Evolutionary conservation across 1,140 invertebrate species (phyloP).

Genomic region (Spodoptera litura): DNA sequence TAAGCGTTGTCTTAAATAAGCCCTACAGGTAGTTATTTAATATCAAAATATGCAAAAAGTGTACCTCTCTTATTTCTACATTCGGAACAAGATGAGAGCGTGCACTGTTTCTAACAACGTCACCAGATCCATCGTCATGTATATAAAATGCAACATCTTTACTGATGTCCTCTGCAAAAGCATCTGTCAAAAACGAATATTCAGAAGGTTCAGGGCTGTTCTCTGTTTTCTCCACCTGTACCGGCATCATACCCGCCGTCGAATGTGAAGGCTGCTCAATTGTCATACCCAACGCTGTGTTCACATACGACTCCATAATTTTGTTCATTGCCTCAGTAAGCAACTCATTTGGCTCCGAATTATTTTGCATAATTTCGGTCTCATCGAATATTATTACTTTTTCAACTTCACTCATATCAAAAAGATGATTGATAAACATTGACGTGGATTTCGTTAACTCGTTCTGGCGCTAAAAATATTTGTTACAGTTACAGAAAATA

Average conservation of each 20-base stretch:
- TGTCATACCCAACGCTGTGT: constrained; percentile 55
- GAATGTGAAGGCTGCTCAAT: constrained; percentile 50
- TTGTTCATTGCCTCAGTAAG: constrained; percentile 56
- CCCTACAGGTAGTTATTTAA: not conserved
- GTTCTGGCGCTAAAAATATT: constrained; percentile 50
- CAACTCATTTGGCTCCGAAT: constrained; percentile 51
- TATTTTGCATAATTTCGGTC: constrained; percentile 46
- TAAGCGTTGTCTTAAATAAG: too few relatives aligned
- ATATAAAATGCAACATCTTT: constrained; percentile 57
- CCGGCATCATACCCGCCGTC: not conserved
- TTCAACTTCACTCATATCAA: constrained; percentile 77
- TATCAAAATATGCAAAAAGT: not conserved
- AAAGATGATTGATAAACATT: constrained; percentile 71
- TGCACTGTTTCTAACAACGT: constrained; percentile 19
- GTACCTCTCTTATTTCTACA: constrained; percentile 44
- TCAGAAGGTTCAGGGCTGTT: constrained; percentile 56
- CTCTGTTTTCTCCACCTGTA: constrained; percentile 42
- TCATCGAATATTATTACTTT: constrained; percentile 52
- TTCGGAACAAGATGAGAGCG: constrained; percentile 8
- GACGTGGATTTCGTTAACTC: constrained; percentile 68
- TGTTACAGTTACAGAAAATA: not conserved
- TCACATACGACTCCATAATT: constrained; percentile 65
- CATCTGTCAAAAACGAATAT: constrained; percentile 68
- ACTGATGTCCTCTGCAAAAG: constrained; percentile 46
- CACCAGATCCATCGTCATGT: constrained; percentile 43